These are phyloP conservation scores for Steinernema feltiae DNA, from an alignment of 1,140 invertebrate species.

Conservation along the genomic window DNA sequence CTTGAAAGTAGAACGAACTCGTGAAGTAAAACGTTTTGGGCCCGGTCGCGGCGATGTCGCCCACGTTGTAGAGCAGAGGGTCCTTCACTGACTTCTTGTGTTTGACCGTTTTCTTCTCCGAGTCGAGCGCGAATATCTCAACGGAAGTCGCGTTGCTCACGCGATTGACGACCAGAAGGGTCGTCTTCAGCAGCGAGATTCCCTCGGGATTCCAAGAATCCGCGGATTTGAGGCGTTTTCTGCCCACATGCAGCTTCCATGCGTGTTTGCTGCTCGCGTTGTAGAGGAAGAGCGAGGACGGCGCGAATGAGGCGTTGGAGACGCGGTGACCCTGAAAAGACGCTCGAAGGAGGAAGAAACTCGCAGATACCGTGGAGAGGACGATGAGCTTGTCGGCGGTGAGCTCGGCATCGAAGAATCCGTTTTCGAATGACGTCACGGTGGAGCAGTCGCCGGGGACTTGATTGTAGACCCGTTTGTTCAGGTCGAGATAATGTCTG, in stretches of 20 bases:
- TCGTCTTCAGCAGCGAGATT: background rate
- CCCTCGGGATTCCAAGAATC: background rate
- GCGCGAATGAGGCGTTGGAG: background rate
- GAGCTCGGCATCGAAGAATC: constrained; percentile 7
- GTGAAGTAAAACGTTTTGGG: constrained; percentile 7
- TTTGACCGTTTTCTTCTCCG: background rate
- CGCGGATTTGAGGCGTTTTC: background rate
- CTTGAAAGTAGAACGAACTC: background rate
- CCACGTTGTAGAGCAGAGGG: background rate
- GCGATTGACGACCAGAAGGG: background rate
- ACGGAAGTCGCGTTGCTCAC: background rate
- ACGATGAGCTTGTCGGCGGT: background rate
- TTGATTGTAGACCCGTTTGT: constrained; percentile 15
- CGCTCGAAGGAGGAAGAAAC: background rate
- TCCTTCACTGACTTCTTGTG: background rate
- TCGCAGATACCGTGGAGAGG: background rate
- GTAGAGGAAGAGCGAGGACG: background rate
- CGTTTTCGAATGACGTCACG: background rate
- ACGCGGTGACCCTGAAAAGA: background rate
- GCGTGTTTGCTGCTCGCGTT: constrained; percentile 7
- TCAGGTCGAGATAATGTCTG: constrained; percentile 9
- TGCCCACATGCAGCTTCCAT: background rate
- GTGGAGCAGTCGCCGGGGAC: constrained; percentile 7
- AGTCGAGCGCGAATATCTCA: background rate
- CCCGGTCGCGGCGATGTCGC: background rate